Evolutionary conservation across 2,888 invertebrate genomes (phyloP), one percentile per base, ranked within the genome.

Genomic region (Synanthedon vespiformis): DNA sequence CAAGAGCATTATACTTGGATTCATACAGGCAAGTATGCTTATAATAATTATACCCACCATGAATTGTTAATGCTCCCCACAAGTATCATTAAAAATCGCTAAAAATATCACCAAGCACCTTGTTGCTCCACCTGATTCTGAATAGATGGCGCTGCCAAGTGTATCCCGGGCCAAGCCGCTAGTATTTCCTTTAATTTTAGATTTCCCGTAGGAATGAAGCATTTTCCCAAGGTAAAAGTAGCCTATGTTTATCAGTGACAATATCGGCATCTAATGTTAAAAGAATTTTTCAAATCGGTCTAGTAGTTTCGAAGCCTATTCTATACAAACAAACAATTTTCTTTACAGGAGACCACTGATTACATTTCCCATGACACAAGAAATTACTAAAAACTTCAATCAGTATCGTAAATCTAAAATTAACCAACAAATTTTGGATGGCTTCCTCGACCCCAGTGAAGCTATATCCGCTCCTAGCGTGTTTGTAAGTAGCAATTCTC

Each of bases 361-460:
- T 52, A 80, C 84, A 0, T 87, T 85, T 57, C 87, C 86, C 1
- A 80, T 84, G 81, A 72, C 76, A 1, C 80, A 82, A 70, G 82
- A 80, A 55, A 27, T 8, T 13, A 58, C 64, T 1, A 64, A 63
- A 2, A 62, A 84, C 61, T 86, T 86, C 62, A 86, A 80, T 55
- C 53, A 84, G 58, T 77, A 71, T 1, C 69, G 79, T 18, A 87
- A 86, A 57, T 63, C 65, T 51, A 86, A 87, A 61, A 77, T 77
- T 44, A 87, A 87, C 61, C 86, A 86, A 57, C 81, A 82, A 58
- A 84, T 87, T 40, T 64, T 87, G 16, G 87, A 87, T 52, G 87
- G 87, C 0, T 72, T 66, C 41, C 62, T 86, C 8, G 81, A 85
- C 51, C 59, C 69, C 1, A 67, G 72, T 51, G 79, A 76, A 57